Base-by-base conservation (phyloP, 2,888 invertebrate genomes). In the Tribolium freemani region DNA sequence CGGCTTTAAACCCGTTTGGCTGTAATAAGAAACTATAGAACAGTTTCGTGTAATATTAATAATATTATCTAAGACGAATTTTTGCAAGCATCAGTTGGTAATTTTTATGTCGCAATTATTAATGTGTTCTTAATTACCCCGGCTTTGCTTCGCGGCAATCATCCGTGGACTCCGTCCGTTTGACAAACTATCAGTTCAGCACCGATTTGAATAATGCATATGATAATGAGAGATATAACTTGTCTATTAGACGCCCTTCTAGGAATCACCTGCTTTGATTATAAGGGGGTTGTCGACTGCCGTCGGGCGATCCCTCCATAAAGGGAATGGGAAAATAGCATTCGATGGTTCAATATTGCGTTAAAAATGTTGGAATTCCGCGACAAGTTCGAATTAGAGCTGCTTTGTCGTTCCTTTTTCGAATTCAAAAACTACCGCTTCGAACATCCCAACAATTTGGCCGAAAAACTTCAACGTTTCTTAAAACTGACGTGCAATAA, bases 401-500 rank as follows among this genome's bases (percentile, higher is more conserved):
- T 56, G 16, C 26, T 9, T 46, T 51, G 50, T 38, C 48, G 46
- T 63, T 53, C 48, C 67, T 67, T 67, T 57, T 67, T 57, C 45
- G 66, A 66, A 66, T 45, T 48, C 50, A 30, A 68, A 48, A 68
- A 67, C 51, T 11, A 61, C 57, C 71, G 67, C 72, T 51, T 38
- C 21, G 71, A 67, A 60, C 64, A 66, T 71, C 20, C 11, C 44
- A 67, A 46, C 71, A 67, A 71, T 71, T 66, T 31, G 51, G 13
- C 69, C 64, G 53, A 73, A 70, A 73, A 73, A 73, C 53, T 21
- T 31, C 9, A 20, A 21, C 44, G 58, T 69, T 38, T 72, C 77
- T 78, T 78, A 81, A 80, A 81, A 78, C 80, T 79, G 76, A 82
- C 80, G 80, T 79, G 80, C 78, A 80, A 77, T 78, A 78, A 77